A percentile compares a stretch with the other conserved stretches of the same genome.
These are phyloP conservation scores for Drosophila nigromelanica DNA, from an alignment of 1,140 invertebrate genomes.

Conservation along the genomic window DNA sequence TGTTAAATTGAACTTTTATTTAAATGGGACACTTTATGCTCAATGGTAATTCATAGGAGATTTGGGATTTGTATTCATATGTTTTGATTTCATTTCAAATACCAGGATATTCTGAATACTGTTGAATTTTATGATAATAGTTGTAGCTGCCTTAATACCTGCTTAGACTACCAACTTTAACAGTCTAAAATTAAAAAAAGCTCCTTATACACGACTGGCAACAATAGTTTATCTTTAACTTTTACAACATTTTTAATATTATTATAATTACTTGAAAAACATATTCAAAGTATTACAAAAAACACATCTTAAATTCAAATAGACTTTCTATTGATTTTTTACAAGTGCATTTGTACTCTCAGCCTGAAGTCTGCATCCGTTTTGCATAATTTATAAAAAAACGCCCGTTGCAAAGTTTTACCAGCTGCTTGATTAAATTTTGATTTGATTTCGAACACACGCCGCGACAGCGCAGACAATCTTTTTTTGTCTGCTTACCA, in stretches of 20 bases:
- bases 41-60: conserved; percentile 53
- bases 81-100: conserved; percentile 50
- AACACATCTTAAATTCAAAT: neutral
- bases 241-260: neutral
- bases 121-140: too few relatives aligned
- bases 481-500: conserved; percentile 1
- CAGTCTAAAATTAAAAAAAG: neutral
- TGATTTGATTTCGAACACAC: conserved; percentile 63
- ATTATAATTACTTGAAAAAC: too few relatives aligned
- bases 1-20: too few relatives aligned
- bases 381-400: conserved; percentile 54
- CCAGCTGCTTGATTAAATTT: conserved; percentile 61
- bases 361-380: neutral
- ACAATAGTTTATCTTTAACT: neutral
- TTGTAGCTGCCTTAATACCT: neutral
- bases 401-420: conserved; percentile 48
- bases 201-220: too few relatives aligned
- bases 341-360: neutral
- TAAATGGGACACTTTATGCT: conserved; percentile 20
- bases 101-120: too few relatives aligned
- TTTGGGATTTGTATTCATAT: conserved; percentile 13
- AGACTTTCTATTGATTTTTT: neutral
- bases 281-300: neutral
- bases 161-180: neutral
- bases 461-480: conserved; percentile 15